Conservation (phyloP, 2,888 invertebrate species). For the Monoplex corrugatus region DNA sequence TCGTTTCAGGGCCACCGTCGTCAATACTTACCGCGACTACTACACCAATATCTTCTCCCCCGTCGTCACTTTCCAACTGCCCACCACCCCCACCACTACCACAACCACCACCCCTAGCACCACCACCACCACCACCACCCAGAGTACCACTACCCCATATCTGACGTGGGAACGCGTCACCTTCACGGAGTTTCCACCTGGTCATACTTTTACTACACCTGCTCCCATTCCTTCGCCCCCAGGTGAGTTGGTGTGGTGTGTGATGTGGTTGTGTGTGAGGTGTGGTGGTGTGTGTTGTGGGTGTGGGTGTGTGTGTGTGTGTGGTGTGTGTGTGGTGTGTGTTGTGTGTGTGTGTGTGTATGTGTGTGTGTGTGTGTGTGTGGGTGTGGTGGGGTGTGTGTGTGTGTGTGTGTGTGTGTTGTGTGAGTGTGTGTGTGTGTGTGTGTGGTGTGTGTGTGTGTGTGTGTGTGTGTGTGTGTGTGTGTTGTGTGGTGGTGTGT, state of each 20-base stretch:
- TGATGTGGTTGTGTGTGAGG: not conserved
- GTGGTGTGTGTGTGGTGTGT: not conserved
- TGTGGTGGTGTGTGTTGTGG: not conserved
- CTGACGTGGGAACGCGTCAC: not conserved
- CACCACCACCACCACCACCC: not conserved
- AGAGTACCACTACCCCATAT: not conserved
- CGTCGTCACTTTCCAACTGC: not conserved
- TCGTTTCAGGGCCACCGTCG: conserved; percentile 13
- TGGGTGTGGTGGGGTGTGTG: not conserved
- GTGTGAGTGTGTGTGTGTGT: not conserved
- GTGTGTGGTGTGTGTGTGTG: not conserved
- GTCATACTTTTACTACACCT: not conserved
- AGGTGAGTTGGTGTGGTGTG: not conserved
- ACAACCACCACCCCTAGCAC: conserved; percentile 21
- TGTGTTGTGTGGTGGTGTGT: no score
- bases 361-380: no score
- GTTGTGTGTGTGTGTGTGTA: not conserved
- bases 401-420: no score
- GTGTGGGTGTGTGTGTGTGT: not conserved
- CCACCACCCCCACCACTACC: conserved; percentile 37
- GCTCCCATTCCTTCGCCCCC: not conserved
- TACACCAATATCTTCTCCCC: conserved; percentile 38
- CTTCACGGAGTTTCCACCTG: not conserved
- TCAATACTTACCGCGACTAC: not conserved
- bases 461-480: no score